Percentiles rank a stretch among this genome's conserved stretches.
Conservation (phyloP, 2,797 vertebrate genomes). For the Denticeps clupeoides region DNA sequence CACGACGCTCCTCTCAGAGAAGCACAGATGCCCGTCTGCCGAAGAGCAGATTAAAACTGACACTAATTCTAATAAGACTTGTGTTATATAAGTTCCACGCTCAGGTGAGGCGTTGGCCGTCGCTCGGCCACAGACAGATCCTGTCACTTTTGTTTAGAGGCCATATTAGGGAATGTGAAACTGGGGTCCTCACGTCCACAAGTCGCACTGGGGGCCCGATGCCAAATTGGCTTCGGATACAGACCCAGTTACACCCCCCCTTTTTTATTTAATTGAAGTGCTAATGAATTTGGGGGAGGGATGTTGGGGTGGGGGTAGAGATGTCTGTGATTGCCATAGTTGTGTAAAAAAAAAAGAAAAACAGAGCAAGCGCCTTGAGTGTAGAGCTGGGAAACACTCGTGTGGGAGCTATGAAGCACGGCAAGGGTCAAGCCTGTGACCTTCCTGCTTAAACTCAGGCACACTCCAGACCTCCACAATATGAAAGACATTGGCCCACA, state of each 20-base stretch:
- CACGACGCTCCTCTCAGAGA: slow-evolving; percentile 20
- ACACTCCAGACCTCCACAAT: slow-evolving; percentile 6
- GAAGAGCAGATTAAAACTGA: slow-evolving; percentile 41
- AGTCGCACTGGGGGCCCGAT: slow-evolving; percentile 20
- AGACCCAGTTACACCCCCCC: slow-evolving; percentile 36
- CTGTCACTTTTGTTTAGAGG: slow-evolving; percentile 45
- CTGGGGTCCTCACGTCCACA: slow-evolving; percentile 22
- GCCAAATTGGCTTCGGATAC: slow-evolving; percentile 43
- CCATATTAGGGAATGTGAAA: slow-evolving; percentile 30
- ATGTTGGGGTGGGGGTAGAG: background rate
- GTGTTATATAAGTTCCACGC: slow-evolving; percentile 46
- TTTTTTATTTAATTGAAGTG: slow-evolving; percentile 48
- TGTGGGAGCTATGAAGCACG: slow-evolving; percentile 25
- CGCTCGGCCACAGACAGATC: slow-evolving; percentile 35
- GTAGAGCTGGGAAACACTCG: slow-evolving; percentile 12
- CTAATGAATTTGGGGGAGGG: slow-evolving; percentile 34
- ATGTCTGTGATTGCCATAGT: slow-evolving; percentile 33
- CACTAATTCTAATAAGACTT: slow-evolving; percentile 44
- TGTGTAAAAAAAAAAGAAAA: slow-evolving; percentile 12
- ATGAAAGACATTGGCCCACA: background rate
- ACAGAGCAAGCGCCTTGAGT: slow-evolving; percentile 26
- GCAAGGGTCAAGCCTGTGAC: slow-evolving; percentile 19
- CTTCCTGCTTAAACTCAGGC: slow-evolving; percentile 21
- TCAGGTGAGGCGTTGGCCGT: slow-evolving; percentile 39
- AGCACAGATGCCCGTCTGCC: slow-evolving; percentile 28